Conservation (phyloP, 2,797 vertebrate species). For the Vultur gryphus region DNA sequence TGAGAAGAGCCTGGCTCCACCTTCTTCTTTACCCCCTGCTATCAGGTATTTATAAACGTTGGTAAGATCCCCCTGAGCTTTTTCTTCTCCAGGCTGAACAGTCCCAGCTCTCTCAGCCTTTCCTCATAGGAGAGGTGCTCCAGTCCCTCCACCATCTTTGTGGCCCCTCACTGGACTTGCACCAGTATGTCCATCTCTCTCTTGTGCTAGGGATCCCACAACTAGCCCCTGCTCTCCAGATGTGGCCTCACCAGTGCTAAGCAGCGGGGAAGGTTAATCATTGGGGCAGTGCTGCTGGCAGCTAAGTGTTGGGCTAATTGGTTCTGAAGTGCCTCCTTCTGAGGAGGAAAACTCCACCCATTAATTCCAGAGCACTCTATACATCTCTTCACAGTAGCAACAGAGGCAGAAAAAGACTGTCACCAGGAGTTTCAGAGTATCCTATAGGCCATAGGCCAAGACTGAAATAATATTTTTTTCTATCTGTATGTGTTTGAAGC, state of each 20-base stretch:
- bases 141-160: not conserved
- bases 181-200: not conserved
- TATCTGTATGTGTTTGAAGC: not conserved
- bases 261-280: not conserved
- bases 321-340: not conserved
- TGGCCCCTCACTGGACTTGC: not conserved
- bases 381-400: not conserved
- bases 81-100: not conserved
- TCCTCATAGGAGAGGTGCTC: not conserved
- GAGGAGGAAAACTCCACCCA: not conserved
- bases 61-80: not conserved
- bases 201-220: not conserved
- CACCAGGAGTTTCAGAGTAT: not conserved
- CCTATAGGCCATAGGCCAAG: not conserved
- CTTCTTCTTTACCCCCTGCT: not conserved
- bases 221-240: not conserved
- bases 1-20: not conserved
- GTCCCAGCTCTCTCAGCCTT: not conserved
- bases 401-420: not conserved
- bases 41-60: not conserved
- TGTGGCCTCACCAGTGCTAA: not conserved
- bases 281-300: not conserved
- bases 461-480: not conserved
- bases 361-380: not conserved
- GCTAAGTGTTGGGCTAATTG: not conserved